phyloP scores from a whole-genome alignment of 2,113 vertebrate genomes.

The Phylloscopus trochilus region DNA sequence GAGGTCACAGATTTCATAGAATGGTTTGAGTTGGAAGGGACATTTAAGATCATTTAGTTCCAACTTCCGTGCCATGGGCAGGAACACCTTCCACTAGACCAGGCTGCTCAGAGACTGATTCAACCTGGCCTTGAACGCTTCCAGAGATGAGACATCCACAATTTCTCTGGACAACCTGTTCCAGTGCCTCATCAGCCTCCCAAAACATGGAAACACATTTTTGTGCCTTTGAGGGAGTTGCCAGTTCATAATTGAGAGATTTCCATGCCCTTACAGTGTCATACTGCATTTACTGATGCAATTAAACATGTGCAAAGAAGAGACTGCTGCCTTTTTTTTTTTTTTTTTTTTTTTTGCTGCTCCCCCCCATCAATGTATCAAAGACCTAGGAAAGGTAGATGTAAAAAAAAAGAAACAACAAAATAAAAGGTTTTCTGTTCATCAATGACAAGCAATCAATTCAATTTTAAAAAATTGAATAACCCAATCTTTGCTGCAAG shows the following conservation, averaged over 20 bases:
- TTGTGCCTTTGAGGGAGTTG: background rate
- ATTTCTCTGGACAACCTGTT: background rate
- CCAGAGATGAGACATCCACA: background rate
- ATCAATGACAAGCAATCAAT: background rate
- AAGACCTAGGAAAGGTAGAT: background rate
- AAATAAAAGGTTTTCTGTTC: background rate
- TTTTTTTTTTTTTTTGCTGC: too few species aligned
- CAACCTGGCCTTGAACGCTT: background rate
- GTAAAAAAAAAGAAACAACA: background rate
- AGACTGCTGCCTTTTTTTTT: background rate
- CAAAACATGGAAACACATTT: background rate
- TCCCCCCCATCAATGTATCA: background rate
- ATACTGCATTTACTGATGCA: background rate
- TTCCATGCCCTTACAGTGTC: background rate
- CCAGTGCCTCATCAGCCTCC: background rate
- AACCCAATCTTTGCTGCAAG: slow-evolving; percentile 6
- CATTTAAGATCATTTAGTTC: background rate
- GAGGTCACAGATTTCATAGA: background rate
- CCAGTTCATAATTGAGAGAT: background rate
- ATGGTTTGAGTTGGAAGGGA: background rate
- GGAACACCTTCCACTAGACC: background rate
- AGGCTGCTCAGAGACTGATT: background rate
- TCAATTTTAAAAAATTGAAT: background rate
- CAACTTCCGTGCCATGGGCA: background rate
- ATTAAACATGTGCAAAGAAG: background rate